Conservation (phyloP, 1,140 invertebrate species). For the Drosophila pallidifrons region DNA sequence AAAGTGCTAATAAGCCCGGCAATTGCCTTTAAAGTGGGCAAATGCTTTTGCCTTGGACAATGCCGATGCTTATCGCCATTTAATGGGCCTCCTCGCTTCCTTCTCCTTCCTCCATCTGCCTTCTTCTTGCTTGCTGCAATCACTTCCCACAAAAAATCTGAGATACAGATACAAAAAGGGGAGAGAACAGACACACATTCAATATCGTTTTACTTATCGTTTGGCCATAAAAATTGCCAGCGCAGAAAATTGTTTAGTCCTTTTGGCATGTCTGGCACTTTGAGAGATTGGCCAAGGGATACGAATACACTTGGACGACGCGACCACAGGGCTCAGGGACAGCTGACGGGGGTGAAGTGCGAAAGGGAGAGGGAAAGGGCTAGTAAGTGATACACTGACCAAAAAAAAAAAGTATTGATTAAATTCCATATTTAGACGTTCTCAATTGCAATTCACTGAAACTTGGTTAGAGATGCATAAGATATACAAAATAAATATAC, state of each 20-base stretch:
- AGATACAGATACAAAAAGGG: conserved; percentile 42
- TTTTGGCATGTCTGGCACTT: conserved; percentile 80
- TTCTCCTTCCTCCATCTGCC: not conserved
- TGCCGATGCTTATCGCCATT: conserved; percentile 73
- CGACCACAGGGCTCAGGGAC: not conserved
- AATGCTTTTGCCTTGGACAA: conserved; percentile 53
- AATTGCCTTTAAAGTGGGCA: conserved; percentile 56
- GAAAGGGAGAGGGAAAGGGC: not conserved
- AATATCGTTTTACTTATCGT: conserved; percentile 83
- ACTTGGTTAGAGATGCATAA: no score
- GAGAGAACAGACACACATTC: conserved; percentile 55
- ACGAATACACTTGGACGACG: conserved; percentile 11
- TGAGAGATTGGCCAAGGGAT: conserved; percentile 74
- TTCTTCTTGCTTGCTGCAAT: not conserved
- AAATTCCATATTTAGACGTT: no score
- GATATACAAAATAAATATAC: no score
- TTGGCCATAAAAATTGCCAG: conserved; percentile 82
- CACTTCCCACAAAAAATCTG: conserved; percentile 16
- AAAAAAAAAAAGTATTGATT: not conserved
- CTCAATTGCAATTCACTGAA: no score
- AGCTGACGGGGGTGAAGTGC: conserved; percentile 18
- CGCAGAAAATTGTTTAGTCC: conserved; percentile 83
- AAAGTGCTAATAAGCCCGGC: conserved; percentile 67
- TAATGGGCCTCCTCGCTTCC: conserved; percentile 46
- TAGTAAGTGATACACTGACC: conserved; percentile 13